Evolutionary conservation across 1,140 invertebrate species (phyloP), one percentile per base, ranked within the genome.

Genomic region (Bacillus rossius): DNA sequence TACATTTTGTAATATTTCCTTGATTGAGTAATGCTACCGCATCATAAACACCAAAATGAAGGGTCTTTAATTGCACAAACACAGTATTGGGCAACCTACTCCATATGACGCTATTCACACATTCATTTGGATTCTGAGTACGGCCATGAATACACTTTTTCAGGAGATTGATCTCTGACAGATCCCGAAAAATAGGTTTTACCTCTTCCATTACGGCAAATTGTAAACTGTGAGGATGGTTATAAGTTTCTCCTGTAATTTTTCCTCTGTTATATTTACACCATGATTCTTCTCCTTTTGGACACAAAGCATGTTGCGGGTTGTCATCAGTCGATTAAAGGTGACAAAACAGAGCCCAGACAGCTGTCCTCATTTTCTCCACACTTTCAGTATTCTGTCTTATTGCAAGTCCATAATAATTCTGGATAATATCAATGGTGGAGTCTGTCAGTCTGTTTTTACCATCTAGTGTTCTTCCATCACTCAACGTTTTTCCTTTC

Each of bases 221-320:
- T 25, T 53, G 54, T n/a, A 60, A 41, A 37, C 41, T 34, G 51
- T 61, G 22, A 8, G 41, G 34, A 20, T 56, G 34, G 10, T 45
- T 42, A 56, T 59, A 62, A 2, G 10, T 26, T 40, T 54, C 42
- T 25, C 60, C 55, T 38, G 55, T 57, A 38, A 55, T 55, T 29
- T 34, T 29, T 49, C 65, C 65, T 63, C 64, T 62, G 22, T 65
- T 62, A 63, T 64, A 73, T 29, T 61, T 59, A 50, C 69, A 70
- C 67, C 67, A 72, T 3, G 59, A 64, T 40, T 68, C 65, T 51
- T 47, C 59, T 17, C 64, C 66, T 38, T 49, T 45, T n/a, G 67
- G 64, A 48, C 68, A 71, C 64, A 59, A 60, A 14, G 25, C 38
- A 48, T 61, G 62, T 17, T 64, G n/a, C 29, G 61, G 61, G 55